These are phyloP conservation scores for Enteromius thamalakanensis DNA, from an alignment of 2,797 vertebrate species.

Conservation along the genomic window DNA sequence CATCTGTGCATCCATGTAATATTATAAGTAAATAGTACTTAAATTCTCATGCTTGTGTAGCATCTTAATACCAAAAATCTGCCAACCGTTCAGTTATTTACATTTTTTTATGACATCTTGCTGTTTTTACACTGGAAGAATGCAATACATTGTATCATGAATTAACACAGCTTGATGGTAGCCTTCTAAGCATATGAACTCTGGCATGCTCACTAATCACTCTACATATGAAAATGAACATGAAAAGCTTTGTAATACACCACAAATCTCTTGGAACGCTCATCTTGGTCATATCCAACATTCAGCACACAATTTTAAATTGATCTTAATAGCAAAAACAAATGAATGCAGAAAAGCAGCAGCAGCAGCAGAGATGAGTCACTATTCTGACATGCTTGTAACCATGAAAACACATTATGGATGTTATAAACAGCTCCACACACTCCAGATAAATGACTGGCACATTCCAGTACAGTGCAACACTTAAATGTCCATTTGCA, in stretches of 20 bases:
- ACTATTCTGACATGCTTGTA: background rate
- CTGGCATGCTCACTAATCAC: conserved; percentile 10
- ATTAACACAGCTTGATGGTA: background rate
- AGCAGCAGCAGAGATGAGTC: background rate
- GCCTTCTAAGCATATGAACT: conserved; percentile 4
- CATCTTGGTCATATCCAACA: conserved; percentile 8
- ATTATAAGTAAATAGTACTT: background rate
- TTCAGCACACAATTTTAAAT: background rate
- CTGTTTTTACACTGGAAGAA: conserved; percentile 5
- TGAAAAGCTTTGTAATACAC: conserved; percentile 4
- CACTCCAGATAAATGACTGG: background rate
- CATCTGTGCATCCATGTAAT: conserved; percentile 4
- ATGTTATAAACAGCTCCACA: conserved; percentile 12
- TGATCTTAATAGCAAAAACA: conserved; percentile 18
- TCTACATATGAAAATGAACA: conserved; percentile 14
- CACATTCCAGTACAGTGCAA: conserved; percentile 9
- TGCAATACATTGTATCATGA: background rate
- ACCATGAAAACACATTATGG: conserved; percentile 30
- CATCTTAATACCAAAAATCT: background rate
- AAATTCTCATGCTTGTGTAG: background rate
- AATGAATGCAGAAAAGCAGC: conserved; percentile 14
- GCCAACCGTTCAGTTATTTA: background rate
- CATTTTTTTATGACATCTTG: background rate
- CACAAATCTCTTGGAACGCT: background rate
- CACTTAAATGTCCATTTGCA: background rate